Percentiles rank a stretch among this genome's conserved stretches.
Evolutionary conservation across 2,888 invertebrate species (phyloP).

Genomic region (Sphaerophoria rueppellii): DNA sequence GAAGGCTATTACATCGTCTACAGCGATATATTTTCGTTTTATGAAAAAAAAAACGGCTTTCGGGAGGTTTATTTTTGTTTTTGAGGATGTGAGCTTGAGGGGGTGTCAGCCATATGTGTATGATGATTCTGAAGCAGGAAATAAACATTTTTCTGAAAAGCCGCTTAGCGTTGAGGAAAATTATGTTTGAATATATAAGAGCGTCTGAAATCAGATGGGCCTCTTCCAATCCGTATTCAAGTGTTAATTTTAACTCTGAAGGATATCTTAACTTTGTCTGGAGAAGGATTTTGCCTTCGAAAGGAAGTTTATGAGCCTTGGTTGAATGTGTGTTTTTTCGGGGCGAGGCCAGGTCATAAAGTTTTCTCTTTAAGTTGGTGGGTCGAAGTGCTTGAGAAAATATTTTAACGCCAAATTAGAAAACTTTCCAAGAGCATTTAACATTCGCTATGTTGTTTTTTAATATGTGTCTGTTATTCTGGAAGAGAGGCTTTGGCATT

Average conservation of each 20-base stretch:
- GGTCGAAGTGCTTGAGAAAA: too few relatives aligned
- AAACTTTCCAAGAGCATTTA: too few relatives aligned
- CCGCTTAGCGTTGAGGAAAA: constrained; percentile 8
- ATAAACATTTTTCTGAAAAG: constrained; percentile 17
- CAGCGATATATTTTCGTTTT: constrained; percentile 51
- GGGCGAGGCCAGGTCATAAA: neutral
- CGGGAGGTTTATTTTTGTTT: neutral
- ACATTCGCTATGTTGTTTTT: too few relatives aligned
- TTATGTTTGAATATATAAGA: constrained; percentile 17
- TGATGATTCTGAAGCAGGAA: constrained; percentile 25
- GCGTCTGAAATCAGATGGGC: neutral
- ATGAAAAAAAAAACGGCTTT: constrained; percentile 44
- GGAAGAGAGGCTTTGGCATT: too few relatives aligned
- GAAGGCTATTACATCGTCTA: constrained; percentile 64
- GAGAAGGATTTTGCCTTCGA: neutral
- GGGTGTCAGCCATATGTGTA: neutral
- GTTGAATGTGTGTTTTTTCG: neutral
- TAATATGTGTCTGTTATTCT: too few relatives aligned
- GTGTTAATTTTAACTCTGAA: constrained; percentile 19
- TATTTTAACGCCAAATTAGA: too few relatives aligned
- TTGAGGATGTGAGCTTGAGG: neutral
- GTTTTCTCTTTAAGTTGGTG: neutral
- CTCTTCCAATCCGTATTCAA: neutral
- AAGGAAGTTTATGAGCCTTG: neutral
- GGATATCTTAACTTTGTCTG: constrained; percentile 22